Base-by-base conservation (phyloP, 2,113 vertebrate genomes). In the Pituophis catenifer region DNA sequence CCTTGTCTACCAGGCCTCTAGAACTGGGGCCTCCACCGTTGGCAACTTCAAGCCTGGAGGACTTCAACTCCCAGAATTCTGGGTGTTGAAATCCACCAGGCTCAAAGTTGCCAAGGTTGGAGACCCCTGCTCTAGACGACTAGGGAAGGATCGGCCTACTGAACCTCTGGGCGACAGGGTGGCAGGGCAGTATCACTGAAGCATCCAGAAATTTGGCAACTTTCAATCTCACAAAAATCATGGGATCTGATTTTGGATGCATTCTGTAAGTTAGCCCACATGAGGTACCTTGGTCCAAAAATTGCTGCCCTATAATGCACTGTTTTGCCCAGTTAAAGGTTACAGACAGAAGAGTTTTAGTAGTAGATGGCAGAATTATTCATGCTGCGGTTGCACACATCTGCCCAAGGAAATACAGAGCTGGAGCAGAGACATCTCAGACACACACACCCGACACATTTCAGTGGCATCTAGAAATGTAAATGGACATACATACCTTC, bases 401-500 rank as follows among this genome's bases (percentile, higher is more conserved):
- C 75, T 38, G 33, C 17, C 33, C 75, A 38, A 81, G 33, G 75
- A 29, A 24, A 58, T 11, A 5, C 88, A 58, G 55, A 89, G 12
- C 89, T 5, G 58, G 48, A 29, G 3, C 53, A 33, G 50, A 19
- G 1, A 23, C 33, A 24, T 26, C 58, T 53, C 0, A 12, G 10
- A 48, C 8, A 8, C 44, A 48, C 44, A 9, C 8, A 8, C 50
- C 23, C 0, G 11, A 29, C 12, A 26, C 48, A 33, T 19, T 33
- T 5, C 62, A 26, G 3, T 17, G 23, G 15, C 33, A 19, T 4
- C 26, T 33, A 55, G 53, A 19, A 52, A 90, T 13, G 26, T 4
- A 9, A 8, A 11, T 12, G 21, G 9, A 0, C 95, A 91, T 97
- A 99, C 99, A 91, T 97, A 99, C 99, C 99, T 88, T 99, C 98